phyloP scores from a whole-genome alignment of 1,140 invertebrate genomes.

The Charaxes varanes region DNA sequence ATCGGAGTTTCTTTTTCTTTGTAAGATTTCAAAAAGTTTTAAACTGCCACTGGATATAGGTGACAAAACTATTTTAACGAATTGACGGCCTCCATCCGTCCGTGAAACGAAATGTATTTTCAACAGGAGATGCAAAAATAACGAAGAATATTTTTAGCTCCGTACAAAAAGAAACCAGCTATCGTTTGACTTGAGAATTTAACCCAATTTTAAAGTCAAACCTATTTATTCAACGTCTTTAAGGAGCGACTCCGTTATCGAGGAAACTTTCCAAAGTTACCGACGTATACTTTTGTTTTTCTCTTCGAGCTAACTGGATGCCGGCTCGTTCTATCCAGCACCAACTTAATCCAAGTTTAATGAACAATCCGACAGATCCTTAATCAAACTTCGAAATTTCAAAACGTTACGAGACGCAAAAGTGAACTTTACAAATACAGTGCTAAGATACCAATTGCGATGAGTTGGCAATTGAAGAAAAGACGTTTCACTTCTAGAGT shows the following conservation, averaged over 20 bases:
- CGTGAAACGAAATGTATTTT: slow-evolving; percentile 3
- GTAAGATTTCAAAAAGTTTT: neutral
- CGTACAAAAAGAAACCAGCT: neutral
- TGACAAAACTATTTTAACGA: slow-evolving; percentile 3
- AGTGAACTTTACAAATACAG: slow-evolving; percentile 22
- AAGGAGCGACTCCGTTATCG: slow-evolving; percentile 1
- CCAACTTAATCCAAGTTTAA: slow-evolving; percentile 75
- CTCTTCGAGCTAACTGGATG: slow-evolving; percentile 57
- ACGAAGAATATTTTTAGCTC: neutral
- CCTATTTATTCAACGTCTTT: neutral
- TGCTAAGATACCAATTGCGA: slow-evolving; percentile 19
- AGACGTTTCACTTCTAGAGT: slow-evolving; percentile 17
- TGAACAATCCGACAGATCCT: slow-evolving; percentile 75
- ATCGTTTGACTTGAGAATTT: neutral
- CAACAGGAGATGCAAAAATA: neutral
- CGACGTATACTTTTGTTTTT: slow-evolving; percentile 21
- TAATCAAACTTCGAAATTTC: slow-evolving; percentile 74
- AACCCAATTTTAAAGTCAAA: slow-evolving; percentile 5
- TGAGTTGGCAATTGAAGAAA: slow-evolving; percentile 16
- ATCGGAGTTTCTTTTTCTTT: too few species aligned
- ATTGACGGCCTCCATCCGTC: neutral
- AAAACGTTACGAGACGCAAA: slow-evolving; percentile 22
- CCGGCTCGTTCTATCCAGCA: slow-evolving; percentile 59
- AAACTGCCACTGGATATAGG: slow-evolving; percentile 1
- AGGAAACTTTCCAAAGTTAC: slow-evolving; percentile 12